Conservation (phyloP, 2,113 vertebrate species). For the Pyxicephalus adspersus region DNA sequence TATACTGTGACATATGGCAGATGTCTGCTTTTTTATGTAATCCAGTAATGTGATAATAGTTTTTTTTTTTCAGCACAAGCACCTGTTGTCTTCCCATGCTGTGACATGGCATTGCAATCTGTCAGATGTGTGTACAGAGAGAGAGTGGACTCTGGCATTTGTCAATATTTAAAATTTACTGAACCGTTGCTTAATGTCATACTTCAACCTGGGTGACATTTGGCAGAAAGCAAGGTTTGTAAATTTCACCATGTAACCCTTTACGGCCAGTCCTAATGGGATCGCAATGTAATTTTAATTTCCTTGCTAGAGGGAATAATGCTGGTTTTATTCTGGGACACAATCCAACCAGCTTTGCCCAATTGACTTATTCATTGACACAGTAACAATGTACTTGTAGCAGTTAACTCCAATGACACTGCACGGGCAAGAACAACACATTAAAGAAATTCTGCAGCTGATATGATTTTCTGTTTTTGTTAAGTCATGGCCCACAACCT, state of each 20-base stretch:
- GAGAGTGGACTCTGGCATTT: neutral
- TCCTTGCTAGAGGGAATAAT: constrained; percentile 16
- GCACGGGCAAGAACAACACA: neutral
- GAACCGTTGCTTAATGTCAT: neutral
- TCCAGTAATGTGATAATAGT: too few species aligned
- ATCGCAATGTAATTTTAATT: neutral
- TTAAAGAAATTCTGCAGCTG: neutral
- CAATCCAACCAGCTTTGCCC: neutral
- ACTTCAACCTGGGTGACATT: neutral
- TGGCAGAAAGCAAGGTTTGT: neutral
- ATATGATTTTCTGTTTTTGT: neutral
- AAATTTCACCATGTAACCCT: neutral
- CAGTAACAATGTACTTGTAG: neutral
- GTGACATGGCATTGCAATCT: neutral
- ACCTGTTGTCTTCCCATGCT: constrained; percentile 7
- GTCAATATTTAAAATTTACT: constrained; percentile 6
- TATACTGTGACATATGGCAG: too few species aligned
- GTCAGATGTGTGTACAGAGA: neutral
- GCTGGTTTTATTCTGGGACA: neutral
- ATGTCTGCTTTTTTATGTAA: too few species aligned
- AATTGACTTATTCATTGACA: neutral
- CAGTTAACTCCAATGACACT: neutral
- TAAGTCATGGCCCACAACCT: neutral
- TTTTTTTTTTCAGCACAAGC: neutral
- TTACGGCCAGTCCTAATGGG: neutral